phyloP scores from a whole-genome alignment of 1,140 invertebrate genomes.

The Grapholita molesta region DNA sequence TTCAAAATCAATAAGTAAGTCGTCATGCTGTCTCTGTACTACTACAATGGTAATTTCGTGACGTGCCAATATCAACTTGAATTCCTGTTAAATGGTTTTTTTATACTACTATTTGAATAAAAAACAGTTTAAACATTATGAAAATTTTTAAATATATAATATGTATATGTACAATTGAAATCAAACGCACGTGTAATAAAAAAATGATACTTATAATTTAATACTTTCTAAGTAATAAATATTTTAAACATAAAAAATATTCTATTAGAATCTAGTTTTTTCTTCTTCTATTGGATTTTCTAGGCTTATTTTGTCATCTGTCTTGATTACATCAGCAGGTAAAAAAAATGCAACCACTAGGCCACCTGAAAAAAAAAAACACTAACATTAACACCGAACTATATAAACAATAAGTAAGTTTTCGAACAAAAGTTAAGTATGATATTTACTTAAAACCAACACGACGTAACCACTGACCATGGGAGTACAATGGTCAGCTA shows the following conservation, averaged over 20 bases:
- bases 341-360: constrained; percentile 37
- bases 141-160: no score
- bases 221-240: no score
- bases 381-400: not conserved
- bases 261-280: constrained; percentile 12
- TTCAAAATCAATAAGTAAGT: no score
- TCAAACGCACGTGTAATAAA: no score
- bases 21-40: no score
- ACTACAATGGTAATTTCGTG: no score
- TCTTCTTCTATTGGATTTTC: constrained; percentile 17
- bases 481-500: constrained; percentile 45
- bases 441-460: constrained; percentile 46
- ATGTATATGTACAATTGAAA: no score
- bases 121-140: no score
- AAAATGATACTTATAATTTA: no score
- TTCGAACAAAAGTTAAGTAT: not conserved
- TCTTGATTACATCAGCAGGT: constrained; percentile 31
- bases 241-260: not conserved
- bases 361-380: constrained; percentile 42
- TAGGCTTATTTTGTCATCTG: not conserved
- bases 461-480: constrained; percentile 55
- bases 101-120: no score
- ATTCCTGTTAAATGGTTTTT: no score
- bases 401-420: not conserved
- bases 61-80: no score